These are phyloP conservation scores for Eristalis arbustorum DNA, from an alignment of 2,888 invertebrate genomes.

Conservation along the genomic window DNA sequence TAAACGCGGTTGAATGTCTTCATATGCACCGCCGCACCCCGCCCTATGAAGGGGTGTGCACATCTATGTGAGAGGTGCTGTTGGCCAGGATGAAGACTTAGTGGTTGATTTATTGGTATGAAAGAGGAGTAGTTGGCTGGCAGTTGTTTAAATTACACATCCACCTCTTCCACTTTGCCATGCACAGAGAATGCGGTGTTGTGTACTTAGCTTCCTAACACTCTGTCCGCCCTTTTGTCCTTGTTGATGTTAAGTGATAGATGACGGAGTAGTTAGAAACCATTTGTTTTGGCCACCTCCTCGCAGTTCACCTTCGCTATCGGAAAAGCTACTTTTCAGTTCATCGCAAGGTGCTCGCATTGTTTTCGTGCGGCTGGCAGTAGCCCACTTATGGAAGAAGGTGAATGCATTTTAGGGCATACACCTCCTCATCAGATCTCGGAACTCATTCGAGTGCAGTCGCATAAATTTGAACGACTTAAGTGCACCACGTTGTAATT, in stretches of 20 bases:
- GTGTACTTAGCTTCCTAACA: constrained; percentile 11
- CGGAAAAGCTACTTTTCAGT: constrained; percentile 57
- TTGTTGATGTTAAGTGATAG: constrained; percentile 63
- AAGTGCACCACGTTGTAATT: constrained; percentile 66
- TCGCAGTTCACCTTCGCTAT: constrained; percentile 33
- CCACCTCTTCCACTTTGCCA: constrained; percentile 35
- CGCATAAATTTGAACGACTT: constrained; percentile 48
- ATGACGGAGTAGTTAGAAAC: constrained; percentile 62
- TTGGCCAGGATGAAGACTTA: not conserved
- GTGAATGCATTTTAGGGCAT: constrained; percentile 38
- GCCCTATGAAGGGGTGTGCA: not conserved
- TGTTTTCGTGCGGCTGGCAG: constrained; percentile 27
- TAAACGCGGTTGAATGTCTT: not conserved
- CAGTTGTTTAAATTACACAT: constrained; percentile 32
- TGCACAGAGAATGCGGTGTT: constrained; percentile 8
- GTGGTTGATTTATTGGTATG: constrained; percentile 60
- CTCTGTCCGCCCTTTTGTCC: constrained; percentile 37
- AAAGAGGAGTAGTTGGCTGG: not conserved
- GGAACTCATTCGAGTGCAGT: constrained; percentile 39
- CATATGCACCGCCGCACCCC: not conserved
- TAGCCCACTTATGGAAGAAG: constrained; percentile 43
- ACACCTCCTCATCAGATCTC: not conserved
- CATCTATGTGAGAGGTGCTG: not conserved
- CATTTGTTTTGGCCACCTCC: constrained; percentile 59
- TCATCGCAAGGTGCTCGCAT: constrained; percentile 42